Conservation (phyloP, 2,797 vertebrate species). For the Megalops cyprinoides region DNA sequence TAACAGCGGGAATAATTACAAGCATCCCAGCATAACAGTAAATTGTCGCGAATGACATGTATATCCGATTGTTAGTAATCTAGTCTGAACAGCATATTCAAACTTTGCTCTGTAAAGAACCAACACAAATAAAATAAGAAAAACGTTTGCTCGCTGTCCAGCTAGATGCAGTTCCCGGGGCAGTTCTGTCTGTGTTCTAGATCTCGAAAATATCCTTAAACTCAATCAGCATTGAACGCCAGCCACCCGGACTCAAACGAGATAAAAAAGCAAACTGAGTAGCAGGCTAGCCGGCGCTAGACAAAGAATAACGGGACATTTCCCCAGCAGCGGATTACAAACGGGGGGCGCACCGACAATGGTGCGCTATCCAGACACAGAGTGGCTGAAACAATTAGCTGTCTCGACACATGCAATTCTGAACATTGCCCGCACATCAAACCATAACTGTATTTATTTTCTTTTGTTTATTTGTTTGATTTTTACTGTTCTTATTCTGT, state of each 20-base stretch:
- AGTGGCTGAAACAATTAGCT: too few species aligned
- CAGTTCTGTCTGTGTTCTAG: not conserved
- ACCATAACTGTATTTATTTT: not conserved
- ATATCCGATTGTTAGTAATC: too few species aligned
- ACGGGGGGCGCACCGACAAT: conserved; percentile 43
- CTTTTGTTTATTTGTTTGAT: too few species aligned
- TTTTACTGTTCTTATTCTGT: too few species aligned
- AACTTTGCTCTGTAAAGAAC: too few species aligned
- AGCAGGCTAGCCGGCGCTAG: conserved; percentile 27
- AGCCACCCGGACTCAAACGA: not conserved
- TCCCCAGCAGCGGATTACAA: conserved; percentile 18
- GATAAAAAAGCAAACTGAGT: not conserved
- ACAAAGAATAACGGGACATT: conserved; percentile 53
- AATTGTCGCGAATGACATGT: not conserved
- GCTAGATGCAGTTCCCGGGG: too few species aligned
- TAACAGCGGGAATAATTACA: not conserved
- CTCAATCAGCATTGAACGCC: not conserved
- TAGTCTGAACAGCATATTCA: too few species aligned
- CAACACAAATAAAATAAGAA: too few species aligned
- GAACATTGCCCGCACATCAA: too few species aligned
- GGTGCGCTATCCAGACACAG: not conserved
- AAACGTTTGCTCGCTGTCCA: too few species aligned
- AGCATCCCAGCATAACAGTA: not conserved
- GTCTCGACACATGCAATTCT: too few species aligned
- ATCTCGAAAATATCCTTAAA: not conserved